Evolutionary conservation across 2,888 invertebrate genomes (phyloP).

Genomic region (Pegoplata infirma): DNA sequence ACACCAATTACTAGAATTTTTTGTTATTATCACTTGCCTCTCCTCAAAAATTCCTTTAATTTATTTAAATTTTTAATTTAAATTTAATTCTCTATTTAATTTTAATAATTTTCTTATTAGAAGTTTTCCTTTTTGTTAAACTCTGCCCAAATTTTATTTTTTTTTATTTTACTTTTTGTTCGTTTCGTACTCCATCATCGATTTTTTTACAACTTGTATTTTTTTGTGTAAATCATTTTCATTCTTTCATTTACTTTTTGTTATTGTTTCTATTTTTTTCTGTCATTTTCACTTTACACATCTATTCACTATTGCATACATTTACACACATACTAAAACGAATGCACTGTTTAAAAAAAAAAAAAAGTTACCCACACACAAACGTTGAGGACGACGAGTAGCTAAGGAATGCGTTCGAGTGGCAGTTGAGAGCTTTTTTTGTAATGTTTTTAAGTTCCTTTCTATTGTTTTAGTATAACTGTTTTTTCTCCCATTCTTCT

Average conservation of each 20-base stretch:
- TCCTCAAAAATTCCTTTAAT: too few relatives aligned
- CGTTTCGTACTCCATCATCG: constrained; percentile 47
- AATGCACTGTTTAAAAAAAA: constrained; percentile 19
- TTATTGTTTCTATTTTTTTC: constrained; percentile 47
- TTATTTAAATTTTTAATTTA: neutral
- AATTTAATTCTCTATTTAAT: neutral
- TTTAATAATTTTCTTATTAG: neutral
- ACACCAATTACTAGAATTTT: neutral
- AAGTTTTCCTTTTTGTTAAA: constrained; percentile 9
- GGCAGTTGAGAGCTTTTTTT: constrained; percentile 67
- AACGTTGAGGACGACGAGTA: constrained; percentile 35
- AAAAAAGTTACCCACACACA: too few relatives aligned
- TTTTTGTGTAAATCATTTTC: constrained; percentile 56
- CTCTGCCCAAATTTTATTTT: constrained; percentile 23
- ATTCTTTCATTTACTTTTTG: constrained; percentile 64
- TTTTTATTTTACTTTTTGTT: constrained; percentile 15
- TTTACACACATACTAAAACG: neutral
- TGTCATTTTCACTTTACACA: constrained; percentile 66
- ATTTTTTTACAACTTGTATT: constrained; percentile 63
- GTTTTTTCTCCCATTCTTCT: constrained; percentile 21
- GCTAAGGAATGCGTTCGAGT: constrained; percentile 72
- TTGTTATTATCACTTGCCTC: neutral
- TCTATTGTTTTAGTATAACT: constrained; percentile 33
- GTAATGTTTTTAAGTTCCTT: constrained; percentile 15
- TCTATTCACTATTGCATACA: constrained; percentile 37